Base-by-base conservation (phyloP, 2,113 vertebrate species). In the Chloropsis hardwickii region DNA sequence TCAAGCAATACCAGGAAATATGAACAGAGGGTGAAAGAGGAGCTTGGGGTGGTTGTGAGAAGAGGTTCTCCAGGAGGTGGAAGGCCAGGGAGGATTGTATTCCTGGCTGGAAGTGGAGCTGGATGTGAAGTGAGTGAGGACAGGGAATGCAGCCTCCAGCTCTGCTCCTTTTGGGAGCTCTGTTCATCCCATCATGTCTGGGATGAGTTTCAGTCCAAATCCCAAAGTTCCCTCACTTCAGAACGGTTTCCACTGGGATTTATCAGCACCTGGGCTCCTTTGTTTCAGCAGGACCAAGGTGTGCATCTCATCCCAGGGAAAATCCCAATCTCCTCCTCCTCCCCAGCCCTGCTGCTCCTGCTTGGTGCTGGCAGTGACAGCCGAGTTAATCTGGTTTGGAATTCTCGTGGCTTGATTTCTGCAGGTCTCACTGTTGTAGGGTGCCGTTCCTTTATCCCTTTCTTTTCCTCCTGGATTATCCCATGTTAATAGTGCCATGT, bases 401-500 rank as follows among this genome's bases (percentile, higher is more conserved):
- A 37, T 58, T 27, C 82, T 66, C 10, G 0, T 21, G 65, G 20
- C 48, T 92, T 40, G 6, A 24, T 90, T 80, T 83, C 85, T 28
- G 24, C 20, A 69, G 8, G 16, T 61, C 71, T 77, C 6, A 1
- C 93, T 56, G 18, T 65, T 92, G 85, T 20, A 47, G 80, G 85
- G 45, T 0, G 42, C 71, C 1, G 0, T 92, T 74, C 82, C 69
- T 67, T 96, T 79, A 93, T 92, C 94, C 86, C 64, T 93, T 94
- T 95, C 94, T 95, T 92, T 95, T 35, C 58, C 93, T 57, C 6
- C 47, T 77, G 93, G 87, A 88, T 97, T 94, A 96, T 95, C 94
- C 89, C 80, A 21, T 23, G 69, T 76, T 95, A 84, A 79, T 45
- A 81, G 76, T 64, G 8, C 79, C 90, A 2, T 71, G 74, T 51